phyloP scores from a whole-genome alignment of 2,797 vertebrate species.

The Cichlasoma orientale region DNA sequence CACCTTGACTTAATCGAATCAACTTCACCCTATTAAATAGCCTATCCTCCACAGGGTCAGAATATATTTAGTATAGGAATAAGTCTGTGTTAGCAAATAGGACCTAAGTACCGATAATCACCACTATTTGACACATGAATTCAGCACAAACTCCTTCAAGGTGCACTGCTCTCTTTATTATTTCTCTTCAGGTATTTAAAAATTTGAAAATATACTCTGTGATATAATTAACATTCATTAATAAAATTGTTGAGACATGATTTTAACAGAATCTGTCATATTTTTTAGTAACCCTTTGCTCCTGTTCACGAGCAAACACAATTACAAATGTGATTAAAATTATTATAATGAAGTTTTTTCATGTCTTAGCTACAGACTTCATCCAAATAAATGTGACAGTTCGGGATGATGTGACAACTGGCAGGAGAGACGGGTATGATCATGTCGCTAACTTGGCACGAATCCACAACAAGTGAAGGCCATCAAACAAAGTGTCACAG shows the following conservation, averaged over 20 bases:
- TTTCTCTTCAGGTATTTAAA: background rate
- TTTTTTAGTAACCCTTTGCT: background rate
- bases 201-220: background rate
- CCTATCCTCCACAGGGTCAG: slow-evolving; percentile 34
- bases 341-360: background rate
- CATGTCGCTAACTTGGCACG: slow-evolving; percentile 51
- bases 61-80: slow-evolving; percentile 48
- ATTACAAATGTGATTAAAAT: background rate
- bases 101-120: background rate
- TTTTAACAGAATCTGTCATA: background rate
- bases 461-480: slow-evolving; percentile 46
- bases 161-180: background rate
- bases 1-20: slow-evolving; percentile 66
- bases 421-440: background rate
- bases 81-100: slow-evolving; percentile 18
- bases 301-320: background rate
- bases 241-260: background rate
- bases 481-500: slow-evolving; percentile 5
- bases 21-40: slow-evolving; percentile 46
- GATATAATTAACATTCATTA: background rate
- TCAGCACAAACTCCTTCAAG: background rate
- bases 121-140: slow-evolving; percentile 20
- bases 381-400: background rate
- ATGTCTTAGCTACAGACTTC: background rate
- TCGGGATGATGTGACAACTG: background rate